A percentile compares a stretch with the other conserved stretches of the same genome.
These are phyloP conservation scores for Plutella xylostella DNA, from an alignment of 2,888 invertebrate species.

Conservation along the genomic window DNA sequence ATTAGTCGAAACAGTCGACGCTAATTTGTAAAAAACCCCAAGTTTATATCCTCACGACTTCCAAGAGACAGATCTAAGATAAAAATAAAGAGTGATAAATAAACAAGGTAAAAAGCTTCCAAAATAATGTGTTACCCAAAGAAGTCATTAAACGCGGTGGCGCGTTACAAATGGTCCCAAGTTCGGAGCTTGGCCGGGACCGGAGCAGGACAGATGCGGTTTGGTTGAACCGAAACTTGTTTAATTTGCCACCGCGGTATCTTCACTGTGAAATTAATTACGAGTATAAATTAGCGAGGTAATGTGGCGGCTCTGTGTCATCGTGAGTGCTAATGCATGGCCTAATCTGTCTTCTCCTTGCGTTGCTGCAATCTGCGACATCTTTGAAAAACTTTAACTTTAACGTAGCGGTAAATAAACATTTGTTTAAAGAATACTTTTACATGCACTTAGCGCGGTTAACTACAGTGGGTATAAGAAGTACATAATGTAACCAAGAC, in stretches of 20 bases:
- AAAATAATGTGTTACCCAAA: slow-evolving; percentile 29
- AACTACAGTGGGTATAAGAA: no score
- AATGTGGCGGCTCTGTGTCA: no score
- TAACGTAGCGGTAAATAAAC: no score
- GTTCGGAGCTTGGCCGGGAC: slow-evolving; percentile 20
- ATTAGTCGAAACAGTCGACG: no score
- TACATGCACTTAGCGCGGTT: no score
- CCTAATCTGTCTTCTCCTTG: no score
- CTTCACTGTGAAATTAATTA: background rate
- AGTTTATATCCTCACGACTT: background rate
- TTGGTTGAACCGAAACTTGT: slow-evolving; percentile 3
- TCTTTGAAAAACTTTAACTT: no score
- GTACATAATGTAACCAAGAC: no score
- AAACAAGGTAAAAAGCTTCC: slow-evolving; percentile 23
- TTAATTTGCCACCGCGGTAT: background rate
- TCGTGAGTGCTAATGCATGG: no score
- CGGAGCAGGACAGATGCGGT: slow-evolving; percentile 5
- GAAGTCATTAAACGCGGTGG: slow-evolving; percentile 32
- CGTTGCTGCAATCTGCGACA: no score
- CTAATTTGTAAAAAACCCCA: no score
- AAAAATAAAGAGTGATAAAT: slow-evolving; percentile 23
- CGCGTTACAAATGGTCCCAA: slow-evolving; percentile 34
- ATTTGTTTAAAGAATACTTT: no score
- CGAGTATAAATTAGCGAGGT: background rate
- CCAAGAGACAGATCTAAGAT: slow-evolving; percentile 18